Evolutionary conservation across 2,888 invertebrate species (phyloP), one percentile per base, ranked within the genome.

Genomic region (Lamellibrachia columna): DNA sequence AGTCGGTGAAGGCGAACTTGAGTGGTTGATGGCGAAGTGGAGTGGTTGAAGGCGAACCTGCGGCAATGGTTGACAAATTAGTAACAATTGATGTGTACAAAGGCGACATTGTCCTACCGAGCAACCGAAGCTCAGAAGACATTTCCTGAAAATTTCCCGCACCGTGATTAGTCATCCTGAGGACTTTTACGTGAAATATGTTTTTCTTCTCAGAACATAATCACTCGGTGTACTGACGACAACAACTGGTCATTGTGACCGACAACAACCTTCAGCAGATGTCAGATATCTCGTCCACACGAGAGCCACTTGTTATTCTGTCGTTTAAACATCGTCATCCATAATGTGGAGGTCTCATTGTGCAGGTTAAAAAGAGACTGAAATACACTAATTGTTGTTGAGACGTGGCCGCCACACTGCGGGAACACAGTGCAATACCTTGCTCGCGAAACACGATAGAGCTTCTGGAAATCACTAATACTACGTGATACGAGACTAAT

Each of bases 341-440:
- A n/a, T 6, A 75, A n/a, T 75, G 75, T 75, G 75, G n/a, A n/a
- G 75, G 75, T 75, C 15, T 15, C 75, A 22, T 75, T 75, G 75
- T 75, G 75, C 22, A n/a, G 22, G 15, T 75, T 75, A 75, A 75
- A 75, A 22, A n/a, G 75, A 75, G 22, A 75, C 75, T 22, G 22
- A 75, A 75, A 75, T 75, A 75, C 75, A 75, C 75, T 75, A 75
- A 75, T 75, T 75, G 75, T 75, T 75, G 75, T 75, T 75, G 75
- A 75, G 75, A 75, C 15, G 22, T n/a, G n/a, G 75, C 22, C 15
- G 6, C n/a, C 22, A 75, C 22, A 75, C 15, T n/a, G 75, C 75
- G 22, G 75, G 75, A 22, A 75, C 75, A 22, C 75, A 15, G 75
- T 15, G 75, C 15, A 22, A 75, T n/a, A 22, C 75, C 75, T 15